Base-by-base conservation (phyloP, 2,888 invertebrate genomes). In the Phyto melanocephala region DNA sequence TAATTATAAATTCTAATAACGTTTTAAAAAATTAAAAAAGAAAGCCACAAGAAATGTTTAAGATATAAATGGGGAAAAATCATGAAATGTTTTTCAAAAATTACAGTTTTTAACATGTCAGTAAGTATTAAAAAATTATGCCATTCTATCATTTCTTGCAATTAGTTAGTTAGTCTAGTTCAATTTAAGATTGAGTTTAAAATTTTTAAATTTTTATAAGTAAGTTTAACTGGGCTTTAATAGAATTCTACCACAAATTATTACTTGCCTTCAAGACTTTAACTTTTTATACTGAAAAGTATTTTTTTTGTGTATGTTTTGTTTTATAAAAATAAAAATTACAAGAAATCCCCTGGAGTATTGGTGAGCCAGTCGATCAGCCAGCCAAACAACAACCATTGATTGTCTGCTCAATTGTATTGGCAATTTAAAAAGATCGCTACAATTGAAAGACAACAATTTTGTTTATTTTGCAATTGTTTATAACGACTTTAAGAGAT, bases 1-100 rank as follows among this genome's bases (percentile, higher is more conserved):
- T 78, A 81, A 78, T 81, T 81, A 68, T 72, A 67, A 58, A 81
- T 81, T 81, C 81, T 81, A 77, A 68, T 70, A 78, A 81, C 81
- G 81, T 81, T 81, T 81, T 62, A 5, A 8, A 13, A 28, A 4
- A 10, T 15, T 13, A 52, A 47, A 65, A 80, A 65, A 50, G 54
- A 80, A 79, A 77, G 60, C 40, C 28, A 50, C 11, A 28, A 28
- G 4, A 28, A 28, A 28, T 28, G 28, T 28, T 6, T 5, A 28
- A n/a, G n/a, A n/a, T n/a, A n/a, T n/a, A n/a, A n/a, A n/a, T n/a
- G n/a, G n/a, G n/a, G n/a, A n/a, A n/a, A n/a, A n/a, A n/a, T n/a
- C n/a, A n/a, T n/a, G n/a, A n/a, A n/a, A n/a, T n/a, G n/a, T n/a
- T n/a, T n/a, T n/a, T n/a, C n/a, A n/a, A n/a, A n/a, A n/a, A n/a